Evolutionary conservation across 2,888 invertebrate genomes (phyloP).

Genomic region (Rotaria macrura): DNA sequence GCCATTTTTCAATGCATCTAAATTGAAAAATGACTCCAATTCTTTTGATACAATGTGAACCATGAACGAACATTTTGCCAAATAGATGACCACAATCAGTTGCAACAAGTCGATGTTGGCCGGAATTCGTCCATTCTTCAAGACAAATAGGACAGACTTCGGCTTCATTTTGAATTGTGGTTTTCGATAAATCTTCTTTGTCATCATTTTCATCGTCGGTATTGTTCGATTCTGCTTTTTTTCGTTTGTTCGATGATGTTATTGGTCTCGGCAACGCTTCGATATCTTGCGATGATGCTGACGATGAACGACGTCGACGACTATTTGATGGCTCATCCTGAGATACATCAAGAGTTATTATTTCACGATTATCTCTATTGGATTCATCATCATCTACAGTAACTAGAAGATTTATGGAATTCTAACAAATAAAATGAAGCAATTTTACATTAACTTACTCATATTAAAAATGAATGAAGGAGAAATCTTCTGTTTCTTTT

Average conservation of each 20-base stretch:
- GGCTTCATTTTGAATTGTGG: not conserved
- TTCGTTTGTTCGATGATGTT: not conserved
- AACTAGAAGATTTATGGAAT: not conserved
- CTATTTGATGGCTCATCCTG: not conserved
- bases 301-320: not conserved
- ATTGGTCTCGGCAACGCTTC: not conserved
- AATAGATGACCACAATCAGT: constrained; percentile 84
- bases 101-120: constrained; percentile 72
- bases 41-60: not conserved
- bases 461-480: not conserved
- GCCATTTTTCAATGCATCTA: constrained; percentile 66
- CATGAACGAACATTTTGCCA: constrained; percentile 54
- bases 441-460: not conserved
- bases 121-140: constrained; percentile 74
- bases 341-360: not conserved
- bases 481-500: not conserved
- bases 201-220: not conserved
- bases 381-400: not conserved
- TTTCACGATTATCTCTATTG: not conserved
- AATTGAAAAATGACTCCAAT: not conserved
- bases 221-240: not conserved
- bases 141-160: constrained; percentile 69
- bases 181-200: not conserved
- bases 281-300: not conserved
- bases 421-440: too few relatives aligned